Base-by-base conservation (phyloP, 2,888 invertebrate species). In the Scaptomyza polygonia region DNA sequence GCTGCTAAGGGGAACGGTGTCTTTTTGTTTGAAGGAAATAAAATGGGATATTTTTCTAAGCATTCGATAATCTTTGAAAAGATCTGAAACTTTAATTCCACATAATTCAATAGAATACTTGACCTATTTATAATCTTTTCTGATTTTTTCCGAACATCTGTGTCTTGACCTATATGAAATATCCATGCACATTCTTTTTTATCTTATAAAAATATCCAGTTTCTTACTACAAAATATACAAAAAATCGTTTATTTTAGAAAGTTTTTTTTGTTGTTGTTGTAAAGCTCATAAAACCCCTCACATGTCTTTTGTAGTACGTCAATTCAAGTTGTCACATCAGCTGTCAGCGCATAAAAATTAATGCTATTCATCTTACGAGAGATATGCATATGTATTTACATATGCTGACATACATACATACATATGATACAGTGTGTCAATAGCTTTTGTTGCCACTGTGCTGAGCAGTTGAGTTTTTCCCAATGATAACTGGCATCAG, bases 401-500 rank as follows among this genome's bases (percentile, higher is more conserved):
- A 16, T 43, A 45, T 36, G n/a, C n/a, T n/a, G n/a, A 32, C 12
- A 11, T 44, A 39, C n/a, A 14, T 27, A n/a, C 3, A 7, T 27
- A 16, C 3, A 9, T 36, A 27, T 16, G 44, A n/a, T 32, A 5
- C 32, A 53, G 48, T 59, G 29, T 52, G 55, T 39, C 49, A 39
- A 34, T 30, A 47, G 55, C 36, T 44, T 57, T 18, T 52, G 47
- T 14, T 43, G 9, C n/a, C 25, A 21, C 2, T 2, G 1, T 21
- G 21, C 21, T 21, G 21, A 21, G 21, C 43, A 43, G 21, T 56
- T 73, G 53, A 67, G 56, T 71, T 71, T 71, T 62, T 56, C 74
- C 68, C 74, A 56, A 51, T 55, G 55, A 73, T 73, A 62, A 77
- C 66, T 72, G 72, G 66, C 72, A 77, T 48, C 52, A 16, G 9